Evolutionary conservation across 2,888 invertebrate genomes (phyloP).

Genomic region (Julus scandinavius): DNA sequence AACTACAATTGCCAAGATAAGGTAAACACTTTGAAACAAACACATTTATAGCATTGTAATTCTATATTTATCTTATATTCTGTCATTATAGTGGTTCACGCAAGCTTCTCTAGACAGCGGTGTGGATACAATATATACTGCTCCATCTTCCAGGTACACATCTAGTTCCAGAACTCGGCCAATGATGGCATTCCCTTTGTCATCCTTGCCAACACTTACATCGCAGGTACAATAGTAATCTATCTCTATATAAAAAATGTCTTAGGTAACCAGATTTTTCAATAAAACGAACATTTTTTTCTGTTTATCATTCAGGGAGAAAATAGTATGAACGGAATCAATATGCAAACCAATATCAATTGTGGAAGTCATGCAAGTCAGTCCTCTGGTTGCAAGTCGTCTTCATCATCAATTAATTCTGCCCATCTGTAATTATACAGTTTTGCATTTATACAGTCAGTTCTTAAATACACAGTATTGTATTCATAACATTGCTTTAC

Average conservation of each 20-base stretch:
- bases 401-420: neutral
- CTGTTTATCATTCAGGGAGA: neutral
- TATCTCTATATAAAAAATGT: neutral
- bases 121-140: neutral
- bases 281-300: neutral
- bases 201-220: constrained; percentile 39
- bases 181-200: constrained; percentile 23
- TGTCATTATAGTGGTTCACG: constrained; percentile 36
- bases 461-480: neutral
- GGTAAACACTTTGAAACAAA: neutral
- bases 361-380: neutral
- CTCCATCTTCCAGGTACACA: constrained; percentile 13
- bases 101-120: constrained; percentile 53
- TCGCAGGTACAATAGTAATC: constrained; percentile 19
- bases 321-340: neutral
- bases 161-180: constrained; percentile 27
- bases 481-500: neutral
- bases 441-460: neutral
- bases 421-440: neutral
- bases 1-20: constrained; percentile 27
- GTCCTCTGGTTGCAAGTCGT: neutral
- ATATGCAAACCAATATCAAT: neutral
- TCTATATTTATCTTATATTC: neutral
- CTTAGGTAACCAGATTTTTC: neutral
- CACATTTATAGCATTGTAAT: neutral